A percentile compares a stretch with the other conserved stretches of the same genome.
These are phyloP conservation scores for Noctua pronuba DNA, from an alignment of 2,888 invertebrate species.

Conservation along the genomic window DNA sequence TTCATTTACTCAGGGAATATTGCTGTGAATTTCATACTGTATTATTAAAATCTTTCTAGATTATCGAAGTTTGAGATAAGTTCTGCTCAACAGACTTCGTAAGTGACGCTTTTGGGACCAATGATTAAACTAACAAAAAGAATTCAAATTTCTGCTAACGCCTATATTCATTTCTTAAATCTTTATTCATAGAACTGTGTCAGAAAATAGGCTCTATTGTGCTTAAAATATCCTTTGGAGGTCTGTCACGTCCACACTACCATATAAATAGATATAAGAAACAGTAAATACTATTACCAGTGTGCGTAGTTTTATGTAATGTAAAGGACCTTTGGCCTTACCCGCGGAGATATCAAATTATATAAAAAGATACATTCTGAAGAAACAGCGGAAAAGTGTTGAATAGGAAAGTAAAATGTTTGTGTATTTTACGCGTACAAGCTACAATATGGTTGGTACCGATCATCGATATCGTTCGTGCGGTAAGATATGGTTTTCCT, in stretches of 20 bases:
- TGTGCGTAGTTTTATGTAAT: conserved; percentile 59
- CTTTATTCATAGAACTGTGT: conserved; percentile 11
- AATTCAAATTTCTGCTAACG: conserved; percentile 4
- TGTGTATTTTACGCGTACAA: conserved; percentile 46
- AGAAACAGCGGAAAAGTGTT: conserved; percentile 51
- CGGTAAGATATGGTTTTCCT: conserved; percentile 35
- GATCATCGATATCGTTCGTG: conserved; percentile 37
- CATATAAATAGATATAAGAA: conserved; percentile 56
- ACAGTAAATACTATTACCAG: conserved; percentile 58
- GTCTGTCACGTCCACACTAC: conserved; percentile 53
- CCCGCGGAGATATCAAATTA: conserved; percentile 59
- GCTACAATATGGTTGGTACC: conserved; percentile 35
- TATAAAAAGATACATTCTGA: conserved; percentile 40
- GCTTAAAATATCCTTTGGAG: conserved; percentile 32
- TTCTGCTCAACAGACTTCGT: conserved; percentile 8
- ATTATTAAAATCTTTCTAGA: conserved; percentile 53
- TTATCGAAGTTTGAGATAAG: conserved; percentile 54
- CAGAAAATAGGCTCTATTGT: conserved; percentile 24
- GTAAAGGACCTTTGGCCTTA: conserved; percentile 57
- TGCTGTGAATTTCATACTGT: conserved; percentile 36
- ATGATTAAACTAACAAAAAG: conserved; percentile 23
- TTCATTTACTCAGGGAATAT: conserved; percentile 57
- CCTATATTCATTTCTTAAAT: conserved; percentile 31
- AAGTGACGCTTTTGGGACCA: conserved; percentile 27
- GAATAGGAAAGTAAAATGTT: conserved; percentile 54